These are phyloP conservation scores for Epirrita christyi DNA, from an alignment of 2,888 invertebrate genomes.

Conservation along the genomic window DNA sequence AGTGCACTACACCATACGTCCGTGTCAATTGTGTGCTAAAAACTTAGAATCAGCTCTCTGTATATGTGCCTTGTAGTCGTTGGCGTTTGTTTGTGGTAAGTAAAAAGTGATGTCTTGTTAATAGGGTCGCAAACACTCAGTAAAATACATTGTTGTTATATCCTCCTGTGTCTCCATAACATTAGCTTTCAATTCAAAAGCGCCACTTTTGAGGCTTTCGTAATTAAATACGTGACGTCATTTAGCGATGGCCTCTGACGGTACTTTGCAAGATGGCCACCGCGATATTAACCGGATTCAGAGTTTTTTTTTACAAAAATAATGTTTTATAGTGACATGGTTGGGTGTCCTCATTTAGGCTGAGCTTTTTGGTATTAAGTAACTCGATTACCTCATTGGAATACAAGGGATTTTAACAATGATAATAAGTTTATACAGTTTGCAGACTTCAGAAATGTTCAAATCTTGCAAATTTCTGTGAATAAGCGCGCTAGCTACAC, in stretches of 20 bases:
- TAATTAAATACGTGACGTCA: conserved; percentile 82
- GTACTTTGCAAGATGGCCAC: conserved; percentile 67
- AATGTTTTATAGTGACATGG: conserved; percentile 25
- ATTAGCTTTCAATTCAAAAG: conserved; percentile 70
- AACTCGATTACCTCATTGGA: too few relatives aligned
- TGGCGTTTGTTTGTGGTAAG: too few relatives aligned
- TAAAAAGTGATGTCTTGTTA: too few relatives aligned
- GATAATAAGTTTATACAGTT: too few relatives aligned
- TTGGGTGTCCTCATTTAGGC: conserved; percentile 16
- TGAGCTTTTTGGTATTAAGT: background rate
- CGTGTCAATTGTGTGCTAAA: too few relatives aligned
- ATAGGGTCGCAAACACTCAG: background rate
- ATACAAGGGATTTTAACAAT: too few relatives aligned
- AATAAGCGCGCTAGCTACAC: too few relatives aligned
- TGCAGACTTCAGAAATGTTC: too few relatives aligned
- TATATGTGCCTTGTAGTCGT: too few relatives aligned
- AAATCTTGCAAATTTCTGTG: too few relatives aligned
- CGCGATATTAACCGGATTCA: conserved; percentile 48
- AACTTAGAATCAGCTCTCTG: too few relatives aligned
- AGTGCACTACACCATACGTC: too few relatives aligned
- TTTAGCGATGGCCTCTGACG: conserved; percentile 62
- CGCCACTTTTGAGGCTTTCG: conserved; percentile 65
- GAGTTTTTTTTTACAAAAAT: conserved; percentile 29
- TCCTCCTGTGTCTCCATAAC: conserved; percentile 46
- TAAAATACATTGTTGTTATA: conserved; percentile 11